These are phyloP conservation scores for Pygocentrus nattereri DNA, from an alignment of 2,797 vertebrate species.

Conservation along the genomic window DNA sequence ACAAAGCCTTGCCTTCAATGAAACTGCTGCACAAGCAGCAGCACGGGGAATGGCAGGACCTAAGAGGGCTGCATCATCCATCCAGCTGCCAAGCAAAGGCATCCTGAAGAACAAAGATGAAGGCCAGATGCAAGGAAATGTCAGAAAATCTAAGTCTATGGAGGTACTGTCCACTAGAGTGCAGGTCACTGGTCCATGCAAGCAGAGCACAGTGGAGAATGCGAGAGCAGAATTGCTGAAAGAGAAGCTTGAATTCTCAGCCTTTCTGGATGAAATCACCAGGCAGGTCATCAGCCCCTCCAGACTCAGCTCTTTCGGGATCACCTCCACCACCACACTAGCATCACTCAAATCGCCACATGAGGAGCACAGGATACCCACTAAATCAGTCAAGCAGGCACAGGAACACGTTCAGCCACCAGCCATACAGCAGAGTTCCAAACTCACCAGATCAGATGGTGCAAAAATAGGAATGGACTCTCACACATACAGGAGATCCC, in stretches of 20 bases:
- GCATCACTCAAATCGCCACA: constrained; percentile 28
- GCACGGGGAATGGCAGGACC: constrained; percentile 66
- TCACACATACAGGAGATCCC: constrained; percentile 56
- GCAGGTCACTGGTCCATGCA: constrained; percentile 47
- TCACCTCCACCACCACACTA: constrained; percentile 49
- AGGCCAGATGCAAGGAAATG: constrained; percentile 52
- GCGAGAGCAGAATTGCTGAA: constrained; percentile 70
- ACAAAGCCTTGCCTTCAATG: constrained; percentile 72
- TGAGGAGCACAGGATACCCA: constrained; percentile 1
- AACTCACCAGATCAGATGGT: constrained; percentile 50
- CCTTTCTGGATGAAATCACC: constrained; percentile 87
- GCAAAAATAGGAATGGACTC: constrained; percentile 35
- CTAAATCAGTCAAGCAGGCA: constrained; percentile 42
- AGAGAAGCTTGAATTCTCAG: constrained; percentile 84
- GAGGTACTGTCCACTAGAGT: constrained; percentile 80
- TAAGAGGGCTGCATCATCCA: constrained; percentile 74
- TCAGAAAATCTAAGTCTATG: constrained; percentile 83
- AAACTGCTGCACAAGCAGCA: constrained; percentile 62
- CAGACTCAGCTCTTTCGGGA: constrained; percentile 75
- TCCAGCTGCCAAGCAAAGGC: constrained; percentile 77
- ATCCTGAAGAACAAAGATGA: constrained; percentile 80
- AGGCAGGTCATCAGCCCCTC: constrained; percentile 84
- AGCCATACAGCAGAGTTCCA: constrained; percentile 52
- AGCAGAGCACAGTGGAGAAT: constrained; percentile 51
- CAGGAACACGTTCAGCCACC: constrained; percentile 54